Base-by-base conservation (phyloP, 2,113 vertebrate genomes). In the Ceyx margarethae region DNA sequence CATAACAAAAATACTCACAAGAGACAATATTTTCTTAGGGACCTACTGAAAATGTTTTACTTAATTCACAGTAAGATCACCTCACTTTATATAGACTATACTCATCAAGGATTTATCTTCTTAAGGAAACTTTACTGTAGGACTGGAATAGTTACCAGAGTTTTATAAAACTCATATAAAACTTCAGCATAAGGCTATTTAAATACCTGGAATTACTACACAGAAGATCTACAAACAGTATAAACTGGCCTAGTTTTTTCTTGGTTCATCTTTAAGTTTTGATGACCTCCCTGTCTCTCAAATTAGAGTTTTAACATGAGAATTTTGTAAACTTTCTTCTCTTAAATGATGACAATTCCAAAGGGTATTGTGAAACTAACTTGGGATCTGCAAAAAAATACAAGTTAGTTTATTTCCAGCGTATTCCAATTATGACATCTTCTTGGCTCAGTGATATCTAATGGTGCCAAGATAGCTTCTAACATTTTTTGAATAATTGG, bases 401-500 rank as follows among this genome's bases (percentile, higher is more conserved):
- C 56, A 60, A 92, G 62, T 73, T 62, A 60, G 28, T 91, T 91
- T 91, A 60, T 82, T 90, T 89, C 58, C 62, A 93, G 31, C 73
- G 31, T 90, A 79, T 74, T 91, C 65, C 90, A 91, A 17, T 91
- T 82, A 92, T 91, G 93, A 96, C 75, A 77, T 89, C 56, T 79
- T 89, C 78, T 94, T 95, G 94, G 94, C 89, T 82, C 40, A 57
- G 46, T 25, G 43, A 60, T 82, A 80, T 22, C 37, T 85, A 45
- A 87, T 46, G 37, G 37, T 86, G 92, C 88, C 92, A 94, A 88
- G 83, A 91, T 66, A 96, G 76, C 66, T 53, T 71, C 78, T 85
- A 82, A 80, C 60, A 85, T 95, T 92, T 96, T 96, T 95, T 58
- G 73, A 85, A 93, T 96, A 95, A 95, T 61, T 82, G 75, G 35